phyloP scores from a whole-genome alignment of 2,797 vertebrate species.

The Mustela erminea region DNA sequence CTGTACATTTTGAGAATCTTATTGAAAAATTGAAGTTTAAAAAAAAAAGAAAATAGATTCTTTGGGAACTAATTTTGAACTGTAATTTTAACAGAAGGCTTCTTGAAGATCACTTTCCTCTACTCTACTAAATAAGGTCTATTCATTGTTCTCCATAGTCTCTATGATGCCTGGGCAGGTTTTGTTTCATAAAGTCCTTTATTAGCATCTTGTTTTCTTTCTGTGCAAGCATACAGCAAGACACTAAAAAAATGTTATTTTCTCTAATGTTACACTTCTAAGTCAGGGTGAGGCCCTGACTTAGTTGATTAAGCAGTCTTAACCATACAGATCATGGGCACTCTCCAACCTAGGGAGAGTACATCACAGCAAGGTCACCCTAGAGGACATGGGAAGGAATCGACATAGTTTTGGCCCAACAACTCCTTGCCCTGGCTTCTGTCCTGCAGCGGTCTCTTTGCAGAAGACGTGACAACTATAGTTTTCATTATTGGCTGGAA shows the following conservation, averaged over 20 bases:
- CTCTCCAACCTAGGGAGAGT: not conserved
- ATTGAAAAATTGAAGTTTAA: slow-evolving; percentile 36
- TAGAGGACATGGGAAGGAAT: not conserved
- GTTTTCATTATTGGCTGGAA: not conserved
- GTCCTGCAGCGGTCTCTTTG: not conserved
- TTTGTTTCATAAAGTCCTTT: slow-evolving; percentile 60
- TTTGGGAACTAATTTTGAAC: slow-evolving; percentile 52
- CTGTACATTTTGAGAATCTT: slow-evolving; percentile 1
- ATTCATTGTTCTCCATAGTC: slow-evolving; percentile 17
- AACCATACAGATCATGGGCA: not conserved
- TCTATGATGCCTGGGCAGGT: not conserved
- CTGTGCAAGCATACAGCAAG: not conserved
- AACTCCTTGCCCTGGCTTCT: not conserved
- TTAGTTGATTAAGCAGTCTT: not conserved
- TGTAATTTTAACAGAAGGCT: not conserved
- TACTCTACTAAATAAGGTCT: not conserved
- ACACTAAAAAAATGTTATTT: not conserved
- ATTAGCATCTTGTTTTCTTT: not conserved
- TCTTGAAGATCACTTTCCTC: slow-evolving; percentile 38
- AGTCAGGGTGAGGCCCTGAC: not conserved
- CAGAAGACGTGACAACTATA: not conserved
- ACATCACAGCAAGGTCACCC: not conserved
- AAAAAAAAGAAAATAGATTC: slow-evolving; percentile 5
- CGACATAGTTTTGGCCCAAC: not conserved
- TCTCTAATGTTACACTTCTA: not conserved